Conservation (phyloP, 2,113 vertebrate genomes). For the Phodopus roborovskii region DNA sequence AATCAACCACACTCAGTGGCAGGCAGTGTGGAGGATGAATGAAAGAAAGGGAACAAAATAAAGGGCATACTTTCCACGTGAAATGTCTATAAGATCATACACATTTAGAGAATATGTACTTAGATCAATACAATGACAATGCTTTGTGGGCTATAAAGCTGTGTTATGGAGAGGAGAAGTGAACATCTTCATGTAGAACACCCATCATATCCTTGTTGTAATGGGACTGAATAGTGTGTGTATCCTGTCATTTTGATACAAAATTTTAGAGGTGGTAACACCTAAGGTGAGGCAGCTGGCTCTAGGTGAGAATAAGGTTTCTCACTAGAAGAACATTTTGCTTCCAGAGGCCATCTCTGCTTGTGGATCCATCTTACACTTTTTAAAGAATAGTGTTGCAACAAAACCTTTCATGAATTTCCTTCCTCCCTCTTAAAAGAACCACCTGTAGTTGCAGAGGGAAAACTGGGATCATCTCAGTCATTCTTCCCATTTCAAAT, state of each 20-base stretch:
- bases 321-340: background rate
- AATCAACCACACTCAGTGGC: background rate
- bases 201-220: background rate
- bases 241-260: background rate
- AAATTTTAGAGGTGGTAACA: background rate
- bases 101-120: background rate
- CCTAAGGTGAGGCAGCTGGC: background rate
- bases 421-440: fast-evolving
- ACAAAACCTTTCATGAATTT: background rate
- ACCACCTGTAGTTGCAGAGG: background rate
- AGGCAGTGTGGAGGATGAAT: background rate
- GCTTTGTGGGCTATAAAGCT: background rate
- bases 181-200: background rate
- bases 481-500: background rate
- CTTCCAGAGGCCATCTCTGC: background rate
- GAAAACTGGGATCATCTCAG: fast-evolving
- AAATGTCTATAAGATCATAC: background rate
- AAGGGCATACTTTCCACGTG: background rate
- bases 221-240: background rate
- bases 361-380: background rate
- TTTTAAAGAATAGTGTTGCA: background rate
- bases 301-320: background rate
- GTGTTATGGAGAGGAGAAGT: fast-evolving
- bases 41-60: background rate
- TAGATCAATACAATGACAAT: background rate